These are phyloP conservation scores for Carassius auratus DNA, from an alignment of 2,113 vertebrate species.

Conservation along the genomic window DNA sequence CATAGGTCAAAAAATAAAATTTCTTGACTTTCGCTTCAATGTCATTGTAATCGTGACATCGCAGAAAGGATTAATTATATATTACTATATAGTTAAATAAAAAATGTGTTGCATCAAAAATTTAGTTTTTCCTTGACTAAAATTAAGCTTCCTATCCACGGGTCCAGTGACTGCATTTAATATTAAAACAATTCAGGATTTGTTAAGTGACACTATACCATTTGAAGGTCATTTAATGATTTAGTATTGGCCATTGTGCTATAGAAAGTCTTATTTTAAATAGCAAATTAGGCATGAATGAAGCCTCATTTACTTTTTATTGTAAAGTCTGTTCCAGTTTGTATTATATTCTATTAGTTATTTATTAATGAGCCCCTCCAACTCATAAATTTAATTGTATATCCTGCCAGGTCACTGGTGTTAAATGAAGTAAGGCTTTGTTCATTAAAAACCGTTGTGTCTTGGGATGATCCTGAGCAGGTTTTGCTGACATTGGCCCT, in stretches of 20 bases:
- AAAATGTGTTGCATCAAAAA: conserved; percentile 26
- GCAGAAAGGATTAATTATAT: conserved; percentile 1
- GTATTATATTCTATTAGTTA: not conserved
- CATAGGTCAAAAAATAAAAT: not conserved
- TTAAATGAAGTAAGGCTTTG: not conserved
- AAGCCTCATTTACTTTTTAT: not conserved
- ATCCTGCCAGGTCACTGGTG: not conserved
- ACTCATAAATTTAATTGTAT: not conserved
- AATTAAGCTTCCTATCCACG: too few relatives aligned
- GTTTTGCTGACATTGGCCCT: not conserved
- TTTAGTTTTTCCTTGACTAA: too few relatives aligned
- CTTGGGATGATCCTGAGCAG: conserved; percentile 10
- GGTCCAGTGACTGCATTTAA: too few relatives aligned
- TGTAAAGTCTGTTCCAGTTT: not conserved
- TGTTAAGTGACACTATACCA: too few relatives aligned
- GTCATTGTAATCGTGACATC: not conserved
- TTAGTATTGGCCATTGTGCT: too few relatives aligned
- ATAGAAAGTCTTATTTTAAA: too few relatives aligned
- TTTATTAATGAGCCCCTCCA: not conserved
- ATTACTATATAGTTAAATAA: conserved; percentile 17
- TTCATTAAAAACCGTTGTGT: not conserved
- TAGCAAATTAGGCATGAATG: too few relatives aligned
- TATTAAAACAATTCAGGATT: too few relatives aligned
- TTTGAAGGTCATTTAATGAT: too few relatives aligned
- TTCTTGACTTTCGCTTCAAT: not conserved